Conservation (phyloP, 2,888 invertebrate genomes). For the Melinaea marsaeus region DNA sequence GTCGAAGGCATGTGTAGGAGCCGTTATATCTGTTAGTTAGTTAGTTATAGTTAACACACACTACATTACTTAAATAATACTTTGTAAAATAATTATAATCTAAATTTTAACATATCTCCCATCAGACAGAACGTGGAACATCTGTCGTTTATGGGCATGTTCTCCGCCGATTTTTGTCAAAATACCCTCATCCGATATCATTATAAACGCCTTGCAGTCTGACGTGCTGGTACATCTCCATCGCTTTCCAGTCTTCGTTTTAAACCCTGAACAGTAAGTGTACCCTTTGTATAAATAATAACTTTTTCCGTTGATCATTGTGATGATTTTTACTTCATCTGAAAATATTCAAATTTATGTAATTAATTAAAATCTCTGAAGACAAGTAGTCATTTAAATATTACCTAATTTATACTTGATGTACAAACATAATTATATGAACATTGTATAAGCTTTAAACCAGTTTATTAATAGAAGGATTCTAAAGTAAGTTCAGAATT, state of each 20-base stretch:
- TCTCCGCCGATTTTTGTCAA: constrained; percentile 18
- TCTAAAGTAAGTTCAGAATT: no score
- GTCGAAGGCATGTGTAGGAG: no score
- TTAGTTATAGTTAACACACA: no score
- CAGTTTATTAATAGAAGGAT: no score
- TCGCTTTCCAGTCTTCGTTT: constrained; percentile 18
- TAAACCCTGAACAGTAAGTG: constrained; percentile 35
- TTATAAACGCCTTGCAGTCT: constrained; percentile 32
- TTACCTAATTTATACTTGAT: no score
- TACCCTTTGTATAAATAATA: constrained; percentile 37
- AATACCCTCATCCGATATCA: constrained; percentile 27
- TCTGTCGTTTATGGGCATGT: constrained; percentile 33
- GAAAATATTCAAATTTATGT: constrained; percentile 15
- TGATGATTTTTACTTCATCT: constrained; percentile 33
- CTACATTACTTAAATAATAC: not conserved
- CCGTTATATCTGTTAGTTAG: no score
- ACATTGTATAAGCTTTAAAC: no score
- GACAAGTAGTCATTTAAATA: not conserved
- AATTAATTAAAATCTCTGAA: not conserved
- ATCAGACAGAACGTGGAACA: constrained; percentile 21
- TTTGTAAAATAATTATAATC: not conserved
- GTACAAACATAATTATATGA: no score
- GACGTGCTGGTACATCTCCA: constrained; percentile 44
- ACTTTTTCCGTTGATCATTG: constrained; percentile 32
- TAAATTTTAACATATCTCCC: constrained; percentile 35